Base-by-base conservation (phyloP, 2,113 vertebrate genomes). In the Chaenocephalus aceratus region DNA sequence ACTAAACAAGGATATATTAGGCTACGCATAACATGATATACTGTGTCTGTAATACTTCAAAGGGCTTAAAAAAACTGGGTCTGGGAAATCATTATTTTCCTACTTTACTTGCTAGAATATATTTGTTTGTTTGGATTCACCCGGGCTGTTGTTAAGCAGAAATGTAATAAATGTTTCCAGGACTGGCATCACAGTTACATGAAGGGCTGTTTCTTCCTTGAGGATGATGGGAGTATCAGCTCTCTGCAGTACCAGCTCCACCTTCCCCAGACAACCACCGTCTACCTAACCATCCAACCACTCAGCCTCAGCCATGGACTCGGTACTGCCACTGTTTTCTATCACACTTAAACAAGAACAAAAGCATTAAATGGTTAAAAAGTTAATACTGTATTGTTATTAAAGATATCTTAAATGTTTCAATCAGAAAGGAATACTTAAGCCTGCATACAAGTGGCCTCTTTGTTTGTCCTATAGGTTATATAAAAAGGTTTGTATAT, bases 181-280 rank as follows among this genome's bases (percentile, higher is more conserved):
- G 96, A 96, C 3, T 98, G 97, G 97, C 95, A 95, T 0, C 83
- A 91, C 53, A 88, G 85, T 41, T 93, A 78, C 0, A 89, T 95
- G 80, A 98, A 92, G 84, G 97, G 98, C 67, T 97, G 97, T 84
- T 98, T 99, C 91, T 97, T 96, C 90, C 74, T 98, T 70, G 97
- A 99, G 81, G 96, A 97, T 0, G 93, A 95, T 60, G 94, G 96
- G 23, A 95, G 93, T 60, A 95, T 97, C 45, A 54, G 95, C 77
- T 96, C 95, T 69, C 95, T 98, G 84, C 97, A 96, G 79, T 99
- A 97, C 90, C 94, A 88, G 64, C 83, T 98, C 86, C 92, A 96
- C 13, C 56, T 98, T 59, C 63, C 96, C 30, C 94, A 97, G 11
- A 95, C 90, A 6, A 95, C 96, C 79, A 80, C 70, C 13, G 86